These are phyloP conservation scores for Labia minor DNA, from an alignment of 2,888 invertebrate genomes.

Conservation along the genomic window DNA sequence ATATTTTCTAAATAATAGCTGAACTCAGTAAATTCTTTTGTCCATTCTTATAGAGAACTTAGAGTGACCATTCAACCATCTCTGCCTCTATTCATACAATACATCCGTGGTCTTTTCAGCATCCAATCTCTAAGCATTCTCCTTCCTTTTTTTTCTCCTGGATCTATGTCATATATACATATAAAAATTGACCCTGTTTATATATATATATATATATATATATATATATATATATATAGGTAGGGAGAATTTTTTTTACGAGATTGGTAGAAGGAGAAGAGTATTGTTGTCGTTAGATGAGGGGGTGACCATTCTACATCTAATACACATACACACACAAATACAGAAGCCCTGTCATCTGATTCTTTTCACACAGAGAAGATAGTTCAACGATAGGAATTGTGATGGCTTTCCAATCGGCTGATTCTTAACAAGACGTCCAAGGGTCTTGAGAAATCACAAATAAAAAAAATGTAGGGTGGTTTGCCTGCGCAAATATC, in stretches of 20 bases:
- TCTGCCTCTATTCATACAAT: constrained; percentile 4
- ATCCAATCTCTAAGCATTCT: constrained; percentile 13
- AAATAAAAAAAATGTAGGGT: neutral
- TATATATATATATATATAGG: neutral
- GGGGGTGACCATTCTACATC: neutral
- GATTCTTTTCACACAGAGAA: neutral
- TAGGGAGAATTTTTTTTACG: neutral
- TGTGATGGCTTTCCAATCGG: constrained; percentile 13
- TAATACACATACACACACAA: neutral
- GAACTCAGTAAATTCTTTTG: neutral
- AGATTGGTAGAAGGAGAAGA: neutral
- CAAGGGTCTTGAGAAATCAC: neutral
- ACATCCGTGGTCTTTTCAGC: constrained; percentile 17
- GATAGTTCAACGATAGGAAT: neutral
- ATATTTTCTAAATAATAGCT: neutral
- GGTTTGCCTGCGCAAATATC: neutral
- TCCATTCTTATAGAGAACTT: neutral
- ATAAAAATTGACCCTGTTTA: neutral
- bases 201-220: neutral
- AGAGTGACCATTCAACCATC: constrained; percentile 7
- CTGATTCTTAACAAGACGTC: constrained; percentile 3
- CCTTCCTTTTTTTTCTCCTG: neutral
- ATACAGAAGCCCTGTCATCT: too few relatives aligned
- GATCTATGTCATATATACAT: neutral
- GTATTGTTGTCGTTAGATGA: neutral